Evolutionary conservation across 2,797 vertebrate species (phyloP).

Genomic region (Syncerus caffer): DNA sequence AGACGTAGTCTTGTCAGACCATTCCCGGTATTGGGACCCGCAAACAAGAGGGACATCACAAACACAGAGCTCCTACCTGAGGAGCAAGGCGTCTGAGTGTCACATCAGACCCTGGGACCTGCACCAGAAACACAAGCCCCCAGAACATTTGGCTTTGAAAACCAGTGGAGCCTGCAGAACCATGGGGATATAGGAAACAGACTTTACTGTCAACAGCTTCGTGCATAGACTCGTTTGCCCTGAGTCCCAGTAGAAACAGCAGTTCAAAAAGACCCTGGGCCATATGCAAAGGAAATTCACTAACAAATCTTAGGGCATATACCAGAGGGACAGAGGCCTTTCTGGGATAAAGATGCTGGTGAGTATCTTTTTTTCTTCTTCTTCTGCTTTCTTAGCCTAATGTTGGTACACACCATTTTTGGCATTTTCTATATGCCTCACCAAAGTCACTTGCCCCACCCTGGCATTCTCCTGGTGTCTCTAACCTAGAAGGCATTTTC

Average conservation of each 20-base stretch:
- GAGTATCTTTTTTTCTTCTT: not conserved
- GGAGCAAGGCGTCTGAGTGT: not conserved
- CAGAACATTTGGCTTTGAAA: not conserved
- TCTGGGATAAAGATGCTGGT: not conserved
- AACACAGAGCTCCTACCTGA: not conserved
- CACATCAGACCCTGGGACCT: not conserved
- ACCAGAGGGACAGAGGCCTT: not conserved
- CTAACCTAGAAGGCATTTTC: not conserved
- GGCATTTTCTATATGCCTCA: not conserved
- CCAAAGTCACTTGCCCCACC: not conserved
- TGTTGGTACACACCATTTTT: not conserved
- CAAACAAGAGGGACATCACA: not conserved
- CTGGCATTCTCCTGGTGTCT: not conserved
- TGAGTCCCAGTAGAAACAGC: not conserved
- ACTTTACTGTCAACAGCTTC: not conserved
- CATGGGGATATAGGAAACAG: not conserved
- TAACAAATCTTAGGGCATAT: not conserved
- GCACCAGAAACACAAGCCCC: not conserved
- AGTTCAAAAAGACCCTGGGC: not conserved
- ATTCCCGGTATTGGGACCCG: not conserved
- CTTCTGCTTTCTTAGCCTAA: not conserved
- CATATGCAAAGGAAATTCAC: not conserved
- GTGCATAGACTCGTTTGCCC: fast-evolving
- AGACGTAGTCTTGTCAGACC: not conserved
- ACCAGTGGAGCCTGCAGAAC: not conserved